Percentiles rank a stretch among this genome's conserved stretches.
These are phyloP conservation scores for Anoplolepis gracilipes DNA, from an alignment of 1,140 invertebrate species.

Conservation along the genomic window DNA sequence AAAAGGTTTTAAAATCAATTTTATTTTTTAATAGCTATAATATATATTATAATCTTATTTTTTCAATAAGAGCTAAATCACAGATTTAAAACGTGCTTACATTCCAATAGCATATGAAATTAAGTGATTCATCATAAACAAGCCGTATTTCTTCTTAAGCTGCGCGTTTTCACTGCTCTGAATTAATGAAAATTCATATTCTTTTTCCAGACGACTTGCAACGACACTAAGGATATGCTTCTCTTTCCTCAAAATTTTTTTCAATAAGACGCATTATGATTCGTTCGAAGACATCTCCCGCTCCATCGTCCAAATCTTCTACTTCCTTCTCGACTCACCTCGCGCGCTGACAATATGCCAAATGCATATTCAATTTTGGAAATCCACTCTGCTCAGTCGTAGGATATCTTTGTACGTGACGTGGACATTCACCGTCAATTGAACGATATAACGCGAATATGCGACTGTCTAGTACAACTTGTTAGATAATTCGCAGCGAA, in stretches of 20 bases:
- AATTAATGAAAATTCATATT: constrained; percentile 74
- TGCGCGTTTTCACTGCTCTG: not conserved
- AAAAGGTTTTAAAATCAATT: not conserved
- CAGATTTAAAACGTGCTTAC: not conserved
- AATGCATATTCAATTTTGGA: constrained; percentile 78
- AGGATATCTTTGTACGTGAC: constrained; percentile 68
- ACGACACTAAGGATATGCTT: not conserved
- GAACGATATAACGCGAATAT: constrained; percentile 24
- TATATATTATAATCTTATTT: constrained; percentile 4
- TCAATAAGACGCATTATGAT: constrained; percentile 59
- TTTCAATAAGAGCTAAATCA: not conserved
- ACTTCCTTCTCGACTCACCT: not conserved
- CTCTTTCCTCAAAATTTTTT: constrained; percentile 60
- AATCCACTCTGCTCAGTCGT: constrained; percentile 60
- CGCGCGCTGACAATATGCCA: constrained; percentile 67
- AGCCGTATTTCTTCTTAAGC: not conserved
- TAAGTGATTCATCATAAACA: constrained; percentile 27
- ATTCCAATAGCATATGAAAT: not conserved
- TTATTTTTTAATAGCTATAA: too few species aligned
- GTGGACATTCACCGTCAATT: constrained; percentile 62
- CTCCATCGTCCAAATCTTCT: not conserved
- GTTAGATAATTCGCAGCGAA: not conserved
- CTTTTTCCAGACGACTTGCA: constrained; percentile 41
- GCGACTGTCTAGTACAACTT: constrained; percentile 16
- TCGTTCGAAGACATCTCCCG: constrained; percentile 54